Conservation (phyloP, 92 coral and sea anemone species). For the Zoanthus sansibaricus region DNA sequence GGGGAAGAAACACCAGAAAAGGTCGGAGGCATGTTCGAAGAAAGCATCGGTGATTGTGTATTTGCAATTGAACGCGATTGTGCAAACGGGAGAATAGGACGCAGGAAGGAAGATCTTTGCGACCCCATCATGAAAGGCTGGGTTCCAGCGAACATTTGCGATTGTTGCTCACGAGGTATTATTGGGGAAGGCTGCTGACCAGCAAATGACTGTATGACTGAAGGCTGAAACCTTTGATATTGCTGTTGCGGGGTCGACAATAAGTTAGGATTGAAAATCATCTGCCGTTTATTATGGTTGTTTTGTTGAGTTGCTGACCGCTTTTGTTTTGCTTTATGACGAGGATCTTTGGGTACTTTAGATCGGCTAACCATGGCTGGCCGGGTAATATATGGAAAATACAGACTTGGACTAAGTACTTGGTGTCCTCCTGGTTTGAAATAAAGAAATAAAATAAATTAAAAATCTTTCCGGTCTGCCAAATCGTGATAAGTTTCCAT, state of each 20-base stretch:
- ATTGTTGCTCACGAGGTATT: slow-evolving; percentile 45
- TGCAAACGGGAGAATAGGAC: slow-evolving; percentile 31
- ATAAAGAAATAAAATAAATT: too few species aligned
- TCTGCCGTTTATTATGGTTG: background rate
- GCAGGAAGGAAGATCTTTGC: slow-evolving; percentile 2
- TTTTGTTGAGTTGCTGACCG: slow-evolving; percentile 30
- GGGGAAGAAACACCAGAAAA: slow-evolving; percentile 18
- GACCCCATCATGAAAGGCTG: slow-evolving; percentile 34
- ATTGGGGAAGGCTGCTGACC: slow-evolving; percentile 41
- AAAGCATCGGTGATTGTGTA: slow-evolving; percentile 9
- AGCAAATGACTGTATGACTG: slow-evolving; percentile 20
- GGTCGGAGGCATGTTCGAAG: slow-evolving; percentile 18
- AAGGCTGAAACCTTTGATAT: slow-evolving; percentile 10
- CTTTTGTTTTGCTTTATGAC: slow-evolving; percentile 10
- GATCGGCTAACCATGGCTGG: slow-evolving; percentile 38
- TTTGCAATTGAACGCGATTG: slow-evolving; percentile 38
- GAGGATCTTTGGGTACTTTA: slow-evolving; percentile 22
- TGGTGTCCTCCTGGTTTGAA: slow-evolving; percentile 16
- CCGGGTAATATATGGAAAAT: slow-evolving; percentile 8
- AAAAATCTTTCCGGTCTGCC: background rate
- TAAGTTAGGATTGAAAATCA: slow-evolving; percentile 8
- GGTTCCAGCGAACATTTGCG: slow-evolving; percentile 31
- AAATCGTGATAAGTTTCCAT: too few species aligned
- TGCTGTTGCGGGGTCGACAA: slow-evolving; percentile 36
- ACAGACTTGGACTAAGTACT: slow-evolving; percentile 5